phyloP scores from a whole-genome alignment of 1,140 invertebrate genomes.

The Plectrocnemia conspersa region DNA sequence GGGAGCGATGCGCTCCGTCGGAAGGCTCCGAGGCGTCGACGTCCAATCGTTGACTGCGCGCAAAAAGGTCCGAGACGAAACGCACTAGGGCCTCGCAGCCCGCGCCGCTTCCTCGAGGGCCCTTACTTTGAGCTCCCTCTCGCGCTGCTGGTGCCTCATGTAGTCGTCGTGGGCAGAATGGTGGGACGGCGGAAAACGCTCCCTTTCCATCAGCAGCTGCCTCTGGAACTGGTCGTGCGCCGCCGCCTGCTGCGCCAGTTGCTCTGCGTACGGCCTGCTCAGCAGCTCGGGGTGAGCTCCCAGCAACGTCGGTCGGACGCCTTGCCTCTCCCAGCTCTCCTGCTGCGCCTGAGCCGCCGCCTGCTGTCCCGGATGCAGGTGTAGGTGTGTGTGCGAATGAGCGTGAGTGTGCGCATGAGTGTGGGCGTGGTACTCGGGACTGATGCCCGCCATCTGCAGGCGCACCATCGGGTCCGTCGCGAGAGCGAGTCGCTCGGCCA shows the following conservation, averaged over 20 bases:
- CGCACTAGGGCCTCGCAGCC: conserved; percentile 66
- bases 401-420: conserved; percentile 75
- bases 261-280: conserved; percentile 75
- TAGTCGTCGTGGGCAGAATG: conserved; percentile 77
- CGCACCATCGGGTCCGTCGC: conserved; percentile 58
- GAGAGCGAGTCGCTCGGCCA: conserved; percentile 46
- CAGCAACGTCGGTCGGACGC: conserved; percentile 42
- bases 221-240: conserved; percentile 83
- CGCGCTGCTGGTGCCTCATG: conserved; percentile 72
- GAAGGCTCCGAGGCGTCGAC: conserved; percentile 11
- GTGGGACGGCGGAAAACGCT: conserved; percentile 61
- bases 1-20: neutral
- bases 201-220: conserved; percentile 77
- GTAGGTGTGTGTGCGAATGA: conserved; percentile 87
- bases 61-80: too few species aligned
- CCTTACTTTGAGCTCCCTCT: conserved; percentile 78
- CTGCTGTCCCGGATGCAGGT: conserved; percentile 80
- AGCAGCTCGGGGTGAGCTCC: conserved; percentile 67
- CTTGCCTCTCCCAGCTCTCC: conserved; percentile 53
- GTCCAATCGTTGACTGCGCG: too few species aligned
- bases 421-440: conserved; percentile 75
- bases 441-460: conserved; percentile 80
- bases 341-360: conserved; percentile 65
- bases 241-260: conserved; percentile 70
- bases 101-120: conserved; percentile 79